Percentiles rank a stretch among this genome's conserved stretches.
Evolutionary conservation across 1,140 invertebrate genomes (phyloP).

Genomic region (Antheraea mylitta): DNA sequence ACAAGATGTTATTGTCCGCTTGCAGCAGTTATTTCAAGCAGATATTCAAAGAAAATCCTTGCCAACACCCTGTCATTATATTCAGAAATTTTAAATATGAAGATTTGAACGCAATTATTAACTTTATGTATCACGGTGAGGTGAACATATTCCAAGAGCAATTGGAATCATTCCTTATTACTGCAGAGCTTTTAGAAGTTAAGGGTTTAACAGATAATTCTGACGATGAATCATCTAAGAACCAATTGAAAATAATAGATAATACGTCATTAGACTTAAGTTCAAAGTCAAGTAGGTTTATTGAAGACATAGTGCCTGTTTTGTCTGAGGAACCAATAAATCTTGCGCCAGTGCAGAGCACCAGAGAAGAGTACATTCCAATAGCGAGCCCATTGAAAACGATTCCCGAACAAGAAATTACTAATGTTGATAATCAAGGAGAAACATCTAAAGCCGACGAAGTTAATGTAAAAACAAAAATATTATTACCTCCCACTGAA

Average conservation of each 20-base stretch:
- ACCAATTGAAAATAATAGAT: slow-evolving; percentile 54
- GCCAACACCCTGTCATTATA: slow-evolving; percentile 92
- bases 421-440: slow-evolving; percentile 38
- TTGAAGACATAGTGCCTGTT: slow-evolving; percentile 45
- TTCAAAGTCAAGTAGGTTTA: slow-evolving; percentile 54
- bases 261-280: slow-evolving; percentile 64
- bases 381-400: slow-evolving; percentile 28
- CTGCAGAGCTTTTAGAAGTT: slow-evolving; percentile 92
- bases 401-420: slow-evolving; percentile 41
- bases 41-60: slow-evolving; percentile 91
- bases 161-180: slow-evolving; percentile 91
- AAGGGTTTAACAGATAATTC: slow-evolving; percentile 87
- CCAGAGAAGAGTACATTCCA: slow-evolving; percentile 60
- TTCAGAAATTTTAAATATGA: slow-evolving; percentile 91
- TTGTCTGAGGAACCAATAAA: slow-evolving; percentile 66
- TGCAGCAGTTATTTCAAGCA: slow-evolving; percentile 91
- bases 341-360: slow-evolving; percentile 53
- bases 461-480: slow-evolving; percentile 33
- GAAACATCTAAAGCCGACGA: slow-evolving; percentile 41
- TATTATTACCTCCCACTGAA: slow-evolving; percentile 33
- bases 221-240: slow-evolving; percentile 66
- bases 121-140: slow-evolving; percentile 94
- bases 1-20: slow-evolving; percentile 91
- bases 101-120: slow-evolving; percentile 88
- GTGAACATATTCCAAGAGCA: slow-evolving; percentile 95